Percentiles rank a stretch among this genome's conserved stretches.
phyloP scores from a whole-genome alignment of 2,797 vertebrate species.

The Strix occidentalis region DNA sequence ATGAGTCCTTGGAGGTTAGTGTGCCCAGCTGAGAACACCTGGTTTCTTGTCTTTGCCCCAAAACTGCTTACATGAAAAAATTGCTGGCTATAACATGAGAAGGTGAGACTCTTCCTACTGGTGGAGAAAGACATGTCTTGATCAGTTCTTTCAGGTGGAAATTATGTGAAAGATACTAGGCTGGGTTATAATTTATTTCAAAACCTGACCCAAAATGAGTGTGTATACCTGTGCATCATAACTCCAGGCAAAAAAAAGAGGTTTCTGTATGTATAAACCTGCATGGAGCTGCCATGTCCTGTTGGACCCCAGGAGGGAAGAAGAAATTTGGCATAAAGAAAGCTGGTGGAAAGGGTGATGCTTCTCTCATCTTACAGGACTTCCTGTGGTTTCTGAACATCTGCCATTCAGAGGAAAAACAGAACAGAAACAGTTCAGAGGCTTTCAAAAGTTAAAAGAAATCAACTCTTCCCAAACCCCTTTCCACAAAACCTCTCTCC shows the following conservation, averaged over 20 bases:
- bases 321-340: not conserved
- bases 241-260: not conserved
- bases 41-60: not conserved
- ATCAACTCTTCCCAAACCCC: not conserved
- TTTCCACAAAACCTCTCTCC: not conserved
- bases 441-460: not conserved
- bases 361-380: not conserved
- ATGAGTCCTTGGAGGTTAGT: not conserved
- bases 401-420: not conserved
- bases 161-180: not conserved
- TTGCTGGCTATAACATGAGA: not conserved
- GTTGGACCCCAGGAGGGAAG: not conserved
- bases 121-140: not conserved
- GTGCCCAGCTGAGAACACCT: not conserved
- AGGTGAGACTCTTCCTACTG: not conserved
- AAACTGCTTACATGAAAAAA: rapidly evolving
- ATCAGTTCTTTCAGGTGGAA: not conserved
- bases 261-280: not conserved
- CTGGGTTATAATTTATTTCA: not conserved
- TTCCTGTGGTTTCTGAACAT: not conserved
- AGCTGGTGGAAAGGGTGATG: rapidly evolving
- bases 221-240: not conserved
- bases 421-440: not conserved
- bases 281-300: not conserved
- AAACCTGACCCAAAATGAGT: not conserved